Evolutionary conservation across 2,113 vertebrate species (phyloP).

Genomic region (Tricholaema leucomelas): DNA sequence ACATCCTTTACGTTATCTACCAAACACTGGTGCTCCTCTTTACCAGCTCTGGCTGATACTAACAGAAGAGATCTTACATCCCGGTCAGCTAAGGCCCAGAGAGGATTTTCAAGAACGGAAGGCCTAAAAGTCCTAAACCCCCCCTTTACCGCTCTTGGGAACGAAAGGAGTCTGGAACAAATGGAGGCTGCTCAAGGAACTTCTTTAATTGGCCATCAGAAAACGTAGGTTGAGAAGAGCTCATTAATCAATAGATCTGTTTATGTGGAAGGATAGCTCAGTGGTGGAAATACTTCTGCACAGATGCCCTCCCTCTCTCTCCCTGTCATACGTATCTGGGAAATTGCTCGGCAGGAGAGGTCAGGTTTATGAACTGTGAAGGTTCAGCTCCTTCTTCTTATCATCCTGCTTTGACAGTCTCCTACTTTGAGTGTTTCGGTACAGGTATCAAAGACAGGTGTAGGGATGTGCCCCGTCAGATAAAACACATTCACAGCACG

Average conservation of each 20-base stretch:
- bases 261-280: constrained; percentile 1
- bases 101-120: constrained; percentile 13
- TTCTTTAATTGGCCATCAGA: not conserved
- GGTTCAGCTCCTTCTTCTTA: constrained; percentile 8
- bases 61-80: constrained; percentile 41
- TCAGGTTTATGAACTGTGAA: constrained; percentile 41
- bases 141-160: not conserved
- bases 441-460: not conserved
- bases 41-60: not conserved
- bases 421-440: not conserved
- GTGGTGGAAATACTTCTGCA: constrained; percentile 30
- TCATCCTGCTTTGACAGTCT: not conserved
- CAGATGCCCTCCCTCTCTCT: not conserved
- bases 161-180: not conserved
- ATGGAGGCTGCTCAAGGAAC: not conserved
- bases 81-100: not conserved
- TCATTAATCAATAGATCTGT: constrained; percentile 1
- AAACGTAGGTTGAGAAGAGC: not conserved
- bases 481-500: not conserved
- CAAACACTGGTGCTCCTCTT: not conserved
- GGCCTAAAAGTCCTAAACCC: constrained; percentile 7
- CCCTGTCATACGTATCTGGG: not conserved
- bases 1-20: not conserved
- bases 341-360: constrained; percentile 10
- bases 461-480: not conserved